Conservation (phyloP, 1,140 invertebrate genomes). For the Aculops lycopersici region DNA sequence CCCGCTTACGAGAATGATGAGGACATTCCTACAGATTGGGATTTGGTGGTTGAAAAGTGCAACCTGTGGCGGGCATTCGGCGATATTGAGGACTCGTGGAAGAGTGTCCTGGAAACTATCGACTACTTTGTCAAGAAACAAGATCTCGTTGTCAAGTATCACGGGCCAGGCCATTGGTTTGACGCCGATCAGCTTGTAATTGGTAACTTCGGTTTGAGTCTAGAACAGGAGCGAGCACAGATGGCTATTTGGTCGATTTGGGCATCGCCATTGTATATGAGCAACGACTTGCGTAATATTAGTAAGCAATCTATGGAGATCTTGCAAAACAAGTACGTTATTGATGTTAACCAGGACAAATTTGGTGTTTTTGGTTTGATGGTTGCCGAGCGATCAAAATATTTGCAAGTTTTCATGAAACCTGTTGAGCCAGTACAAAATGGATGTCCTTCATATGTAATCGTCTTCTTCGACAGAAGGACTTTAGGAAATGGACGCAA, state of each 20-base stretch:
- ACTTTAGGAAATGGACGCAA: constrained; percentile 1
- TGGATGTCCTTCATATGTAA: too few relatives aligned
- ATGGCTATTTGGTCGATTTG: constrained; percentile 19
- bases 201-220: constrained; percentile 15
- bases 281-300: constrained; percentile 16
- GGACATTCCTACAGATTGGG: neutral
- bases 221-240: constrained; percentile 15
- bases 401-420: too few relatives aligned
- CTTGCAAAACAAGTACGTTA: constrained; percentile 15
- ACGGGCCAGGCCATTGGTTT: constrained; percentile 19
- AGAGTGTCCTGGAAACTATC: neutral
- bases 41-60: constrained; percentile 12
- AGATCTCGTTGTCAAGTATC: neutral
- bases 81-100: constrained; percentile 15
- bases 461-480: constrained; percentile 3
- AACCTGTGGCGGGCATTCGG: constrained; percentile 22
- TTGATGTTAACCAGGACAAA: constrained; percentile 16
- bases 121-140: neutral
- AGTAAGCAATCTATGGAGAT: constrained; percentile 13
- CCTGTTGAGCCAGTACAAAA: too few relatives aligned
- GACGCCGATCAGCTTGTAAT: constrained; percentile 21
- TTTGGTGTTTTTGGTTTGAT: constrained; percentile 18
- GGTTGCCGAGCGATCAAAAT: constrained; percentile 55
- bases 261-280: constrained; percentile 19
- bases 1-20: constrained; percentile 13